Base-by-base conservation (phyloP, 2,113 vertebrate species). In the Pantherophis guttatus region DNA sequence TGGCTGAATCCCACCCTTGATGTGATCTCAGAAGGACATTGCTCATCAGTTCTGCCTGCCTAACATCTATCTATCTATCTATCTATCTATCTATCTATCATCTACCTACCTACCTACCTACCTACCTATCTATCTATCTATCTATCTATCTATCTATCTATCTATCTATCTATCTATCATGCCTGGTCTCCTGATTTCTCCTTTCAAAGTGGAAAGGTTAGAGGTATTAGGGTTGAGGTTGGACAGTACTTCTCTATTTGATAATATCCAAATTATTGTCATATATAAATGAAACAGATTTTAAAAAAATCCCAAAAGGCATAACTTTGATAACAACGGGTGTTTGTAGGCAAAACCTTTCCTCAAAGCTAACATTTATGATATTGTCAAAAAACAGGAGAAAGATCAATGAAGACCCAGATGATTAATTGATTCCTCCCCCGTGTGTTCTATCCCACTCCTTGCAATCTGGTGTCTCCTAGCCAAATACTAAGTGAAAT, bases 401-500 rank as follows among this genome's bases (percentile, higher is more conserved):
- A 44, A 57, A 19, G 50, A 62, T 24, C 86, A 85, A 52, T 59
- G 3, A 58, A 81, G 86, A 59, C 54, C 29, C 39, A 92, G 88
- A 91, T 50, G 10, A 89, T 86, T 59, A 88, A 91, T 62, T 62
- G 12, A 53, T 93, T 91, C 48, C 13, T 91, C 87, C 91, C 86
- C 9, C 21, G 87, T 0, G 3, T 8, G 39, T 0, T 89, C 5
- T 39, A 3, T 89, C 87, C 93, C 65, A 86, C 9, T 53, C 1
- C 5, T 57, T 93, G 65, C 52, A 92, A 50, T 12, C 62, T 93
- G 62, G 23, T 57, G 15, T 94, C 85, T 86, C 12, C 0, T 5
- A 6, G 1, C 44, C 87, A 23, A 81, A 92, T 58, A 1, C 1
- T 0, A 94, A 44, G 91, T 48, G 53, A 92, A 85, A 50, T 65